Conservation (phyloP, 2,888 invertebrate genomes). For the Parascotia fuliginaria region DNA sequence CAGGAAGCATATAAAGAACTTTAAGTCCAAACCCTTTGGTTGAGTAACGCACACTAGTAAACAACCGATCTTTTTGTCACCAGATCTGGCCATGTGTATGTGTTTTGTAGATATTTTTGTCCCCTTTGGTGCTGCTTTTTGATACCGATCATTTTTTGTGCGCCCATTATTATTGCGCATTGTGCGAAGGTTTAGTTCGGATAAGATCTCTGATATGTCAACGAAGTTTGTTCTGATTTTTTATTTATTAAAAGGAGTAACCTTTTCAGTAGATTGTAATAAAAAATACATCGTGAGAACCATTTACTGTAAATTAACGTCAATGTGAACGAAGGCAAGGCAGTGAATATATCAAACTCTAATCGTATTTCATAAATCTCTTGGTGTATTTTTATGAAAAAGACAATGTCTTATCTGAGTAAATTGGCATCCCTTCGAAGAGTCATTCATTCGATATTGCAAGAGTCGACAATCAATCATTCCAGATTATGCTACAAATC, state of each 20-base stretch:
- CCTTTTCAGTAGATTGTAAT: constrained; percentile 67
- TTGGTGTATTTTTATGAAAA: constrained; percentile 24
- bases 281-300: constrained; percentile 65
- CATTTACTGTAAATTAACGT: constrained; percentile 20
- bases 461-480: constrained; percentile 68
- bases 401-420: constrained; percentile 40
- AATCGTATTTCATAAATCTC: constrained; percentile 14
- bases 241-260: constrained; percentile 73
- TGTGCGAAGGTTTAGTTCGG: constrained; percentile 81
- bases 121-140: constrained; percentile 78
- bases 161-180: constrained; percentile 77
- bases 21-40: constrained; percentile 75
- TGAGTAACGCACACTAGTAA: constrained; percentile 64
- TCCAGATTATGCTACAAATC: constrained; percentile 69
- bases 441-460: constrained; percentile 65
- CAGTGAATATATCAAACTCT: constrained; percentile 13
- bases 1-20: constrained; percentile 64
- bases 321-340: constrained; percentile 39
- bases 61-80: constrained; percentile 70
- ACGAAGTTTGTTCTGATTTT: constrained; percentile 73
- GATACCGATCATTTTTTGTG: constrained; percentile 83
- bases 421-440: constrained; percentile 59
- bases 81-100: constrained; percentile 56
- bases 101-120: constrained; percentile 76
- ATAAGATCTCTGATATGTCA: constrained; percentile 84